phyloP scores from a whole-genome alignment of 2,797 vertebrate genomes.

The Mus caroli region DNA sequence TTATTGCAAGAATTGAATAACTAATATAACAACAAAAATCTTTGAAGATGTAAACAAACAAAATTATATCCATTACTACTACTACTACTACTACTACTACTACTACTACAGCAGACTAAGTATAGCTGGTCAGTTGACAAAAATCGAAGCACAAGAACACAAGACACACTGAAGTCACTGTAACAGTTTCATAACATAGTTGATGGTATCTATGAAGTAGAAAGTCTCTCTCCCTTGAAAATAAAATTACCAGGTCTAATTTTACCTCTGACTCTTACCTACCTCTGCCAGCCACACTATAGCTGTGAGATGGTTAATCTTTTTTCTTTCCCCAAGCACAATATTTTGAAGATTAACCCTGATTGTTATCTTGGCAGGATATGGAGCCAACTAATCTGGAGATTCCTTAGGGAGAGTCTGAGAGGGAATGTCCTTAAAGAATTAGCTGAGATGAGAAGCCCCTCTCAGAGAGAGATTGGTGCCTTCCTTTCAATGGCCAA shows the following conservation, averaged over 20 bases:
- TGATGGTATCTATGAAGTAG: too few relatives aligned
- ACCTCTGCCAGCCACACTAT: neutral
- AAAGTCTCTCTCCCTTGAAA: neutral
- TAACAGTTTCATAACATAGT: neutral
- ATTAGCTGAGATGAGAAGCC: neutral
- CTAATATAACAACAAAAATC: neutral
- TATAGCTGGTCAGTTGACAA: neutral
- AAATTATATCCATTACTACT: neutral
- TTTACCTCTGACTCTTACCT: neutral
- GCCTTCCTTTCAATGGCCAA: neutral
- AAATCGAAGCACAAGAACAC: neutral
- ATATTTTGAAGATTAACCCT: neutral
- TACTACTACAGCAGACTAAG: neutral
- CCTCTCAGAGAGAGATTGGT: neutral
- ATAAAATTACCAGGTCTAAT: neutral
- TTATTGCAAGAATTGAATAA: conserved; percentile 22
- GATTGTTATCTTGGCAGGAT: neutral
- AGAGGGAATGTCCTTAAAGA: neutral
- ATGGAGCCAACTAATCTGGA: neutral
- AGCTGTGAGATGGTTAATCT: neutral
- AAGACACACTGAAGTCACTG: neutral
- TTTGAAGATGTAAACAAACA: neutral
- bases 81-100: neutral
- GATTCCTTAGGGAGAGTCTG: neutral
- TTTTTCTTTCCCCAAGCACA: neutral